phyloP scores from a whole-genome alignment of 2,113 vertebrate species.

The Dromiciops gliroides region DNA sequence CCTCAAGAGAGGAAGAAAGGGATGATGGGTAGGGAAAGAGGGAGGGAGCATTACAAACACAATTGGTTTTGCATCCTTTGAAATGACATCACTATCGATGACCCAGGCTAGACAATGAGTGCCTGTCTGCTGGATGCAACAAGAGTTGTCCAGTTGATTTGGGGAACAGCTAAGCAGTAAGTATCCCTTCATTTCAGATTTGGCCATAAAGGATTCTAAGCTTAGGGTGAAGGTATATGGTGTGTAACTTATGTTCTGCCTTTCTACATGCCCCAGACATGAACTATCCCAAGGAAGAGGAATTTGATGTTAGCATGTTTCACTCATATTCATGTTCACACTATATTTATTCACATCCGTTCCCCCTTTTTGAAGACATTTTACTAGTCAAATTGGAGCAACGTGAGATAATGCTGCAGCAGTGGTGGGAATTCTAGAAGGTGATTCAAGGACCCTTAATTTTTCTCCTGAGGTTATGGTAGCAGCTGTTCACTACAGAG shows the following conservation, averaged over 20 bases:
- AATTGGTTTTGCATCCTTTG: neutral
- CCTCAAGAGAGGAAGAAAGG: neutral
- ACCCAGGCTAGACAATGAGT: neutral
- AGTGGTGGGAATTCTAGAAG: neutral
- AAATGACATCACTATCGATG: slow-evolving; percentile 7
- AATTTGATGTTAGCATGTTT: neutral
- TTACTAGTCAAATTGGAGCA: neutral
- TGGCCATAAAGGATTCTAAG: neutral
- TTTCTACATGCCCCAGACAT: neutral
- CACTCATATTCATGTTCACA: neutral
- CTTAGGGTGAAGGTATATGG: neutral
- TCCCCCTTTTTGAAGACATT: slow-evolving; percentile 23
- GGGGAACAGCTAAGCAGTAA: slow-evolving; percentile 49
- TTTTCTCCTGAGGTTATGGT: neutral
- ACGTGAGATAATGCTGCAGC: neutral
- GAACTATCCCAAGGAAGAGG: neutral
- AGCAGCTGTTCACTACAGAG: neutral
- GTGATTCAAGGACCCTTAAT: neutral
- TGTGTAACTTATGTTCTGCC: neutral
- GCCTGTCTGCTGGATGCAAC: neutral
- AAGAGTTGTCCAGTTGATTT: neutral
- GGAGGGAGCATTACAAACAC: neutral
- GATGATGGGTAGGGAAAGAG: neutral
- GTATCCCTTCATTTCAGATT: neutral
- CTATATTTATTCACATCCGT: neutral